phyloP scores from a whole-genome alignment of 53 echinoderm and acorn worm genomes.

The Crossaster papposus region DNA sequence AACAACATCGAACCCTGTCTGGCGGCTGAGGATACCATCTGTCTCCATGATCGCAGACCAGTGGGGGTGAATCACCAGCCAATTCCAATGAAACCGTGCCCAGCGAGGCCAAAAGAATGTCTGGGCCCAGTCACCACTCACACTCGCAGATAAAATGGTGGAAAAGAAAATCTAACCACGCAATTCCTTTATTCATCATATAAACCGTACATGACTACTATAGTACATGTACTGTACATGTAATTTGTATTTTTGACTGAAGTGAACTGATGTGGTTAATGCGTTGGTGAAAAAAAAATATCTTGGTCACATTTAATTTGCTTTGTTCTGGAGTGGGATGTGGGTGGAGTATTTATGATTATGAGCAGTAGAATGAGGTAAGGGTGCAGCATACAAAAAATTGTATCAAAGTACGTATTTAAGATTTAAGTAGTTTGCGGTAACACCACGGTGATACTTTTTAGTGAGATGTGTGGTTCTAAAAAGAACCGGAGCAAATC shows the following conservation, averaged over 20 bases:
- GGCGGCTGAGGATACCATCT: neutral
- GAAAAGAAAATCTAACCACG: neutral
- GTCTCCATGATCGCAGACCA: conserved; percentile 40
- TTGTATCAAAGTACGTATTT: too few species aligned
- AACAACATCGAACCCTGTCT: neutral
- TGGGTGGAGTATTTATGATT: neutral
- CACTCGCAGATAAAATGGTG: neutral
- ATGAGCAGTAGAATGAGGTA: too few species aligned
- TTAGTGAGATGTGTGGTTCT: too few species aligned
- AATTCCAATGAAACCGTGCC: conserved; percentile 1
- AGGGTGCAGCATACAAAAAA: too few species aligned
- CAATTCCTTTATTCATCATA: conserved; percentile 17
- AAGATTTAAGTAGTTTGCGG: too few species aligned
- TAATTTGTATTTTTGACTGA: neutral
- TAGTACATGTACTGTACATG: too few species aligned
- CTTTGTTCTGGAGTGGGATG: neutral
- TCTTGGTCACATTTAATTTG: neutral
- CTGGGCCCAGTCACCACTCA: neutral
- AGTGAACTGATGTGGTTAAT: neutral
- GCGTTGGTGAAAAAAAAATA: neutral
- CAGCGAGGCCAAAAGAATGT: conserved; percentile 54
- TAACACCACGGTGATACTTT: too few species aligned
- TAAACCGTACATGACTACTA: neutral
- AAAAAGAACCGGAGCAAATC: too few species aligned
- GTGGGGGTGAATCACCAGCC: conserved; percentile 5